Evolutionary conservation across 23 tunicate genomes (phyloP), one percentile per base, ranked within the genome.

Genomic region (Trididemnum clinides): DNA sequence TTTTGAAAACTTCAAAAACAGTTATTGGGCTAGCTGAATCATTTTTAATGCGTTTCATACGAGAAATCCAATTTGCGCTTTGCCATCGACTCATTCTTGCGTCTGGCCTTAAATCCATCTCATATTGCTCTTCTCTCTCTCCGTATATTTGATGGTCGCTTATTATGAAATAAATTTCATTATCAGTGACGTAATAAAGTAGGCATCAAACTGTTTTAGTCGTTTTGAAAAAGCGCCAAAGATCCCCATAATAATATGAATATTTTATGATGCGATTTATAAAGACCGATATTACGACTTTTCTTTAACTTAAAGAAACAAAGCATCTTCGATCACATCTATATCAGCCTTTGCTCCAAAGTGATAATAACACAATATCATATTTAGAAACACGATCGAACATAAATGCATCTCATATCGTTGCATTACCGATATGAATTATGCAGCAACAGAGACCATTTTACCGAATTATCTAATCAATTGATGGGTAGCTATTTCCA

Each of bases 251-350:
- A 37, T 18, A n/a, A 36, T 73, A 73, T 73, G 80, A 73, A 73
- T 73, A 73, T 73, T 73, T 73, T 73, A 73, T 73, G 38, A 38
- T 73, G 6, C 25, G 57, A 3, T 36, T 19, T 73, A 39, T 73
- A 57, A 57, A 2, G 27, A 36, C 7, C 80, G 80, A 73, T 73
- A 73, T 66, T 6, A 31, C 30, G 36, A 6, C 36, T 26, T 19
- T 4, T 21, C 37, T 66, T 2, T 6, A 66, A 66, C 6, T 28
- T 6, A 23, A 29, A 66, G 31, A 10, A 15, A 44, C 15, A 44
- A 15, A 15, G 54, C 12, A 10, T 15, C 12, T 7, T 44, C 12
- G 10, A 44, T 7, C 10, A 44, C 54, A 7, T 44, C 12, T 10
- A 10, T 44, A 7, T 44, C 54, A 44, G 10, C 54, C 54, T 44